Evolutionary conservation across 2,797 vertebrate species (phyloP).

Genomic region (Dryobates pubescens): DNA sequence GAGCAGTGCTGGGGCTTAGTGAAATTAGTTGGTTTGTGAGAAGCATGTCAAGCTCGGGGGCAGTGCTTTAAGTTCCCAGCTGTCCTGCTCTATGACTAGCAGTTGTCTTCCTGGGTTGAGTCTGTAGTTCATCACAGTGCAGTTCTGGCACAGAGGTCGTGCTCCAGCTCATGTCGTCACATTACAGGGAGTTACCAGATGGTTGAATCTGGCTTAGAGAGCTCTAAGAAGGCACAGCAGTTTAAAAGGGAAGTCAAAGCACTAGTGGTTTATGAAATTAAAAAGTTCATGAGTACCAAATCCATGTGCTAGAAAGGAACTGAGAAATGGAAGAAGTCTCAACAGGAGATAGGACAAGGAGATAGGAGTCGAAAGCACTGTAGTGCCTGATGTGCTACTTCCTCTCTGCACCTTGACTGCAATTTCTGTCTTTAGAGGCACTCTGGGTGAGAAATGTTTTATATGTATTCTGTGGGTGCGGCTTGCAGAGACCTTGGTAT

Average conservation of each 20-base stretch:
- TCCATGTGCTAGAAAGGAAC: background rate
- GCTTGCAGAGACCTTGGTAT: background rate
- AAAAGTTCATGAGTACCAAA: constrained; percentile 42
- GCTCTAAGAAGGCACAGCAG: constrained; percentile 11
- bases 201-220: constrained; percentile 20
- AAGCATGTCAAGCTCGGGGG: background rate
- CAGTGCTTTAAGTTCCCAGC: background rate
- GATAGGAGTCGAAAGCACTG: constrained; percentile 41
- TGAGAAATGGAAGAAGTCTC: constrained; percentile 24
- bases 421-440: constrained; percentile 9
- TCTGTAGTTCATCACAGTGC: background rate
- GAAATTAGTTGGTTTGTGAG: background rate
- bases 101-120: background rate
- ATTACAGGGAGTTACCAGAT: constrained; percentile 49
- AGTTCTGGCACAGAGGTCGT: background rate
- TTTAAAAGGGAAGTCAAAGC: constrained; percentile 31
- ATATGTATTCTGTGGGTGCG: background rate
- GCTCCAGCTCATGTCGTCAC: background rate
- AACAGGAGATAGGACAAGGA: constrained; percentile 8
- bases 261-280: constrained; percentile 69
- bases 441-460: constrained; percentile 23
- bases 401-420: constrained; percentile 49
- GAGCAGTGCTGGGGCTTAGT: background rate
- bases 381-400: constrained; percentile 58
- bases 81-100: background rate